A percentile compares a stretch with the other conserved stretches of the same genome.
Evolutionary conservation across 2,888 invertebrate genomes (phyloP).

Genomic region (Auanema freiburgensis): DNA sequence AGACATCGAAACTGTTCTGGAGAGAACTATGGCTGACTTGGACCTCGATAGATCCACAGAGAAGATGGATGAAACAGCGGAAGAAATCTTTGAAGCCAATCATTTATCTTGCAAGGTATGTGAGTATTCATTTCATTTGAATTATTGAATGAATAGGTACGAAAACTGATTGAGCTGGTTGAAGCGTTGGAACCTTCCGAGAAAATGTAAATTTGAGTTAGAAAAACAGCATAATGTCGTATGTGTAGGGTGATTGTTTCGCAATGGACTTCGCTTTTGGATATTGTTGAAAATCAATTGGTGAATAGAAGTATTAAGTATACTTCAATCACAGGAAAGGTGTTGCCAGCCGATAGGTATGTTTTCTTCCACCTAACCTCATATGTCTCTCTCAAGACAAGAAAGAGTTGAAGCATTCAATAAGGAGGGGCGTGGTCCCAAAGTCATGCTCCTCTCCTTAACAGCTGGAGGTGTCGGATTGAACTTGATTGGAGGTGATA

Average conservation of each 20-base stretch:
- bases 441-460: conserved; percentile 79
- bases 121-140: background rate
- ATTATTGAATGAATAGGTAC: background rate
- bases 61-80: conserved; percentile 12
- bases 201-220: conserved; percentile 7
- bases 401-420: conserved; percentile 75
- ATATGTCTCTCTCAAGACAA: conserved; percentile 45
- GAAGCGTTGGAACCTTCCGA: background rate
- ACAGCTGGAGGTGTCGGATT: conserved; percentile 92
- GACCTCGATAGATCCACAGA: conserved; percentile 20
- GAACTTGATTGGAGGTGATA: conserved; percentile 85
- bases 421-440: conserved; percentile 70
- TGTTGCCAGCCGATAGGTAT: conserved; percentile 67
- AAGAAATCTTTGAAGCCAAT: conserved; percentile 38
- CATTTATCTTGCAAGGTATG: conserved; percentile 19
- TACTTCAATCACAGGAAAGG: conserved; percentile 77
- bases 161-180: background rate
- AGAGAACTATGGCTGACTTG: conserved; percentile 45
- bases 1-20: conserved; percentile 29
- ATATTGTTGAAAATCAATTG: conserved; percentile 76
- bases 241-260: conserved; percentile 76
- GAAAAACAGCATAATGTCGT: background rate
- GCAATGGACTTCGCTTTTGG: conserved; percentile 85
- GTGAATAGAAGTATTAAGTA: conserved; percentile 59
- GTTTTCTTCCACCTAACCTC: conserved; percentile 15